Percentiles rank a stretch among this genome's conserved stretches.
These are phyloP conservation scores for Heliconius aoede DNA, from an alignment of 2,888 invertebrate genomes.

Conservation along the genomic window DNA sequence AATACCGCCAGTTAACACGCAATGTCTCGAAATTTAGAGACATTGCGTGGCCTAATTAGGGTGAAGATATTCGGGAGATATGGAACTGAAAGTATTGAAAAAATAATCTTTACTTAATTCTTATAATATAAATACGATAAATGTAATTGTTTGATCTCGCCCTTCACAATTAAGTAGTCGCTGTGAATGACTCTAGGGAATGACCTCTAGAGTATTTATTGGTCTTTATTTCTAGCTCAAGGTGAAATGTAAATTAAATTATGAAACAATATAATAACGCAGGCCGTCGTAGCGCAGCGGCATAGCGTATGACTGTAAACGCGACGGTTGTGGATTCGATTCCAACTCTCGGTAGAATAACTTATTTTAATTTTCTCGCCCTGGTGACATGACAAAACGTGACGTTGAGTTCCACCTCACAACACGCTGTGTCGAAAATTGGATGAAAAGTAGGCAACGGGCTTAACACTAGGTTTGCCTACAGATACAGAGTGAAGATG, in stretches of 20 bases:
- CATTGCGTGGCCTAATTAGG: too few species aligned
- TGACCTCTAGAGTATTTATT: slow-evolving; percentile 1
- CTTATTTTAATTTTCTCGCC: too few species aligned
- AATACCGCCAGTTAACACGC: too few species aligned
- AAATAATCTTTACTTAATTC: background rate
- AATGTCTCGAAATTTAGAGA: too few species aligned
- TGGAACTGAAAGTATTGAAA: background rate
- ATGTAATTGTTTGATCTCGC: background rate
- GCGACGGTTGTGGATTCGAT: background rate
- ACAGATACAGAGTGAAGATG: background rate
- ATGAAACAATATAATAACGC: background rate
- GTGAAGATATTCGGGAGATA: background rate
- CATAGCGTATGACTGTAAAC: too few species aligned
- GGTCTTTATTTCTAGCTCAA: slow-evolving; percentile 6
- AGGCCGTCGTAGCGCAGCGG: too few species aligned
- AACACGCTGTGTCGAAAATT: background rate
- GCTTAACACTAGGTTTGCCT: background rate
- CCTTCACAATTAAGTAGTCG: background rate
- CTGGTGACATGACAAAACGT: too few species aligned
- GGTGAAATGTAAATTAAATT: slow-evolving; percentile 15
- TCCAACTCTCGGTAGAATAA: too few species aligned
- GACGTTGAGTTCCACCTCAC: background rate
- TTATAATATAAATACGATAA: background rate
- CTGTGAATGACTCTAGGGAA: too few species aligned
- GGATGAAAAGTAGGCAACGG: background rate